These are phyloP conservation scores for Falco naumanni DNA, from an alignment of 2,797 vertebrate genomes.

Conservation along the genomic window DNA sequence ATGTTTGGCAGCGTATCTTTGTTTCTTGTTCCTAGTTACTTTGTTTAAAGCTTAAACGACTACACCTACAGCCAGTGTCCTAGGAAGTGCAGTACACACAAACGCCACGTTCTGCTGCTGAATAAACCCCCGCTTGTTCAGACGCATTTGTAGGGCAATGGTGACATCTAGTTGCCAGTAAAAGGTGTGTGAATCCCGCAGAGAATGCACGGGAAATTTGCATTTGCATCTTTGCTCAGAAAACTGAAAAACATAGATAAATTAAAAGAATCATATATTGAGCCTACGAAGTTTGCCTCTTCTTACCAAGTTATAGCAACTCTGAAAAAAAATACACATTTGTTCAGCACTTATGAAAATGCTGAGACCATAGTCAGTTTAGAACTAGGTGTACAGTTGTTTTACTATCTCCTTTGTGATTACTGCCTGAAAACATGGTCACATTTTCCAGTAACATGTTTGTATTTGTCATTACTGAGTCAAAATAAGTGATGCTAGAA, in stretches of 20 bases:
- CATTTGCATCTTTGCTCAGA: background rate
- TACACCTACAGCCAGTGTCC: background rate
- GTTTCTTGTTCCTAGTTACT: background rate
- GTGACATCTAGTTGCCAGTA: conserved; percentile 63
- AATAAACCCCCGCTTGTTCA: background rate
- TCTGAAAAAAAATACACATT: background rate
- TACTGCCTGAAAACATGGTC: background rate
- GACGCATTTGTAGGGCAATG: background rate
- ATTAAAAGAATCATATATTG: background rate
- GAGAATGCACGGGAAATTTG: background rate
- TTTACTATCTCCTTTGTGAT: background rate
- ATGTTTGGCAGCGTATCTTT: background rate
- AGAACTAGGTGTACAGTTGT: background rate
- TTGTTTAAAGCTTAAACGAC: background rate
- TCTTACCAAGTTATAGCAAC: background rate
- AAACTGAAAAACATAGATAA: background rate
- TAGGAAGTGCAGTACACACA: background rate
- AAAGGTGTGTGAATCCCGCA: background rate
- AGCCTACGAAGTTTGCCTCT: background rate
- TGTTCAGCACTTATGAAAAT: background rate
- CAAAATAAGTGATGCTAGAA: background rate
- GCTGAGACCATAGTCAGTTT: rapidly evolving
- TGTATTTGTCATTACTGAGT: background rate
- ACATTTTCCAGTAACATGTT: background rate
- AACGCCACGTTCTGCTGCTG: background rate